These are phyloP conservation scores for Meloidogyne hapla DNA, from an alignment of 1,140 invertebrate species.

Conservation along the genomic window DNA sequence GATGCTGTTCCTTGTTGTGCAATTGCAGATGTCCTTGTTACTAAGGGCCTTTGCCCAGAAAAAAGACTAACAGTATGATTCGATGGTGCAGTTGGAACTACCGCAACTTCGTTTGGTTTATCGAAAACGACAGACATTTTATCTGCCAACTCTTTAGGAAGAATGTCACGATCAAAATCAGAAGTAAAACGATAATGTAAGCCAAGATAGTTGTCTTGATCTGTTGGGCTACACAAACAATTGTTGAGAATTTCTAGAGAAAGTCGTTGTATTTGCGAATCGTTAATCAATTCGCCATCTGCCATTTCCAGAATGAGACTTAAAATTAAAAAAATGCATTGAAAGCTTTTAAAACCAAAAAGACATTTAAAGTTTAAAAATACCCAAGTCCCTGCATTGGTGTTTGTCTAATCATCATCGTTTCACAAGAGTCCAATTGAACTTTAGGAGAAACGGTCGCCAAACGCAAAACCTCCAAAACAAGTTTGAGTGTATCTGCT, in stretches of 20 bases:
- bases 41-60: background rate
- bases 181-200: constrained; percentile 23
- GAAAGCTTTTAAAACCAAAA: background rate
- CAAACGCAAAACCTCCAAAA: constrained; percentile 43
- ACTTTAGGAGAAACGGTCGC: constrained; percentile 49
- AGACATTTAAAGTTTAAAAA: constrained; percentile 10
- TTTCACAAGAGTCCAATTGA: constrained; percentile 45
- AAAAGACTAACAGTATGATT: background rate
- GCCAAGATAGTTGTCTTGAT: constrained; percentile 27
- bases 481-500: constrained; percentile 29
- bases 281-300: constrained; percentile 29
- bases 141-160: constrained; percentile 11
- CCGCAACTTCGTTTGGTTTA: background rate
- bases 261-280: constrained; percentile 40
- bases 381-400: constrained; percentile 38
- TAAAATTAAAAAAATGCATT: constrained; percentile 17
- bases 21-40: background rate
- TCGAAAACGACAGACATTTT: constrained; percentile 8
- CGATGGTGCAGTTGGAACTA: background rate
- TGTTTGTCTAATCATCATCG: constrained; percentile 27
- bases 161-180: constrained; percentile 17
- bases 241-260: constrained; percentile 43
- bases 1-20: background rate
- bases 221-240: constrained; percentile 47
- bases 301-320: constrained; percentile 43